Percentiles rank a stretch among this genome's conserved stretches.
Evolutionary conservation across 2,113 vertebrate species (phyloP).

Genomic region (Indicator indicator): DNA sequence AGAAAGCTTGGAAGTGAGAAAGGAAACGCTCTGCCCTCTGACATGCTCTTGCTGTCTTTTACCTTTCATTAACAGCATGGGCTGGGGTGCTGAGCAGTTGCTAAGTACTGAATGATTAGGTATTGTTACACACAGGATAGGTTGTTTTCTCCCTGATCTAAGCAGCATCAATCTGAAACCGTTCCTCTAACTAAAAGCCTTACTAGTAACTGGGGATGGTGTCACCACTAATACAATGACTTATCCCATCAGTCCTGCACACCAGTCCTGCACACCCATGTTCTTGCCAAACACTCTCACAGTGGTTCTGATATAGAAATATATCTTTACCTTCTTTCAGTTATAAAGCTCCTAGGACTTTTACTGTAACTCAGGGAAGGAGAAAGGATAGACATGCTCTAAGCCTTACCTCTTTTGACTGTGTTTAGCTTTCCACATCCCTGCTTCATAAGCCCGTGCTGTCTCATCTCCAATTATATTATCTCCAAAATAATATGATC

Average conservation of each 20-base stretch:
- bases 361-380: neutral
- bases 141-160: neutral
- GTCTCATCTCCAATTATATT: neutral
- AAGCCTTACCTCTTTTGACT: neutral
- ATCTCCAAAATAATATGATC: neutral
- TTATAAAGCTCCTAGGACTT: neutral
- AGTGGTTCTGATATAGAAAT: neutral
- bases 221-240: neutral
- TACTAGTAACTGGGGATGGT: neutral
- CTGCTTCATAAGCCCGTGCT: neutral
- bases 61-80: neutral
- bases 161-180: neutral
- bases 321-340: neutral
- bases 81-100: neutral
- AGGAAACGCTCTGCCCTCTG: neutral
- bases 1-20: neutral
- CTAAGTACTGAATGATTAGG: neutral
- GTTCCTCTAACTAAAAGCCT: neutral
- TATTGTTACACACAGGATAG: neutral
- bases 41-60: neutral
- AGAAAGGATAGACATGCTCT: neutral
- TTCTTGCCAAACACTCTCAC: neutral
- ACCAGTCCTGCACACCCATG: neutral
- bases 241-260: neutral
- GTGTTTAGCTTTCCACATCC: neutral